Percentiles rank a stretch among this genome's conserved stretches.
Conservation (phyloP, 1,140 invertebrate genomes). For the Ganaspis sp. region DNA sequence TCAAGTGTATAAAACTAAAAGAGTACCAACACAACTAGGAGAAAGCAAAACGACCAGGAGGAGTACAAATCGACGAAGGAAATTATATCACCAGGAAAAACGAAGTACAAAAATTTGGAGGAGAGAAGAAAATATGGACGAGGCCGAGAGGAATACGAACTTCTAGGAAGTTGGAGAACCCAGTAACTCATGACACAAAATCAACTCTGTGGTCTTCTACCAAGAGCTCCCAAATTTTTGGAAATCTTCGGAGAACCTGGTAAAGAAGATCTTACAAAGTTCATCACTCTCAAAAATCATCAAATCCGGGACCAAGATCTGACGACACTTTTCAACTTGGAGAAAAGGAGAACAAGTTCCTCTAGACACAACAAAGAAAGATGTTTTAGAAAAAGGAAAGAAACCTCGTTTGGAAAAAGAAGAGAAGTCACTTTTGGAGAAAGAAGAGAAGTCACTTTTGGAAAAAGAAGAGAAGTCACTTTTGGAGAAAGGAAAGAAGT, state of each 20-base stretch:
- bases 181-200: background rate
- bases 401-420: too few relatives aligned
- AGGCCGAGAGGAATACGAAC: slow-evolving; percentile 7
- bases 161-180: background rate
- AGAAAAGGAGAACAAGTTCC: too few relatives aligned
- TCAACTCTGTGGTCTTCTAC: background rate
- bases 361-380: too few relatives aligned
- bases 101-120: background rate
- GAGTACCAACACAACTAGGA: too few relatives aligned
- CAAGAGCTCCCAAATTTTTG: background rate
- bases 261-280: background rate
- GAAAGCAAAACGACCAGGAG: too few relatives aligned
- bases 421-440: too few relatives aligned
- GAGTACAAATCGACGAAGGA: background rate
- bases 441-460: too few relatives aligned
- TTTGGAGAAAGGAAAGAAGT: too few relatives aligned
- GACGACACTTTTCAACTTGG: background rate
- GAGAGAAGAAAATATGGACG: background rate
- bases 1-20: too few relatives aligned
- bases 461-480: too few relatives aligned
- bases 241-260: slow-evolving; percentile 5
- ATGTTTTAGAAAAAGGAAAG: too few relatives aligned
- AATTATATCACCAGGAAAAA: background rate
- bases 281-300: background rate
- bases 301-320: slow-evolving; percentile 3